Base-by-base conservation (phyloP, 2,113 vertebrate genomes). In the Acrocephalus arundinaceus region DNA sequence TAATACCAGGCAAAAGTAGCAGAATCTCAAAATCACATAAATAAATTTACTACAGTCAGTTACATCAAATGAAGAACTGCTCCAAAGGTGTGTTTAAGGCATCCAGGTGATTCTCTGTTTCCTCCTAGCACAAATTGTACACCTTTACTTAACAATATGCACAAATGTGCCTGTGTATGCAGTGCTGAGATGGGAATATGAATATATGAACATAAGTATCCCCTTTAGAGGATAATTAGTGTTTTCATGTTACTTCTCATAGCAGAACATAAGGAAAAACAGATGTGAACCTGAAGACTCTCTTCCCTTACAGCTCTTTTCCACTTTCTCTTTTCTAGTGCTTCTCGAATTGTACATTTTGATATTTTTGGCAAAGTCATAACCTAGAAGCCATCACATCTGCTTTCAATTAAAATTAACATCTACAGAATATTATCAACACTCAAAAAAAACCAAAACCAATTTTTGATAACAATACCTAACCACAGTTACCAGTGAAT, bases 261-360 rank as follows among this genome's bases (percentile, higher is more conserved):
- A 79, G 58, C 31, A 93, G 72, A 96, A 59, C 54, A 87, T 76
- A 93, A 90, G 68, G 83, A 90, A 95, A 80, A 83, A 55, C 79
- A 92, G 68, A 82, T 71, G 70, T 76, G 59, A 81, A 68, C 27
- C 46, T 52, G 43, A 68, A 80, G 55, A 86, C 20, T 80, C 15
- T 45, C 35, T 49, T 90, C 67, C 28, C 45, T 86, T 80, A 63
- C 28, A 87, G 71, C 45, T 89, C 48, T 93, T 76, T 75, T 48
- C 24, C 8, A 37, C n/a, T 27, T 79, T 83, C 16, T 39, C 13
- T 89, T 85, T 27, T 77, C 33, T 35, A 54, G 7, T 0, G 0
- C 23, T 79, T 58, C 16, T 82, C 39, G 52, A 82, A 54, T 30
- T 66, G 62, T 15, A 39, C 11, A 17, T 73, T 84, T 72, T 45